Base-by-base conservation (phyloP, 2,797 vertebrate genomes). In the Schizopygopsis pylzovi region DNA sequence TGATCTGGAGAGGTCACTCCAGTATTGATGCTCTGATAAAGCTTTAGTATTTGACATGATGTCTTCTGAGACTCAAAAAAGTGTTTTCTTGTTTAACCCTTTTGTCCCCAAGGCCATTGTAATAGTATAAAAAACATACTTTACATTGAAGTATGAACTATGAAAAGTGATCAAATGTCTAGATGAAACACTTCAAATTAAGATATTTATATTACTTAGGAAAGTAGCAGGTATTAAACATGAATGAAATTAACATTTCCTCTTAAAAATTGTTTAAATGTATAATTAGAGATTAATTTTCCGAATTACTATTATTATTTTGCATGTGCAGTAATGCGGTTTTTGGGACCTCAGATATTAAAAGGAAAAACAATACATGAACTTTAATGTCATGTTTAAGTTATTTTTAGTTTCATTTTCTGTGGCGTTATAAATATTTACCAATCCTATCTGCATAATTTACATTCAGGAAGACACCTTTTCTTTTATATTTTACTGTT, bases 401-500 rank as follows among this genome's bases (percentile, higher is more conserved):
- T 70, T 22, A 22, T n/a, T 47, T 72, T 45, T 45, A 45, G n/a
- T 47, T 16, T 1, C 8, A 1, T 15, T 47, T 73, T 16, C 6
- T 72, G 11, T 25, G 6, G 13, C 12, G 1, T 47, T 12, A 47
- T 72, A 16, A 45, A 13, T 47, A 73, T 25, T 73, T 45, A 28
- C 43, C 11, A 71, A n/a, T 71, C 6, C 12, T 4, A 18, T 39
- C 41, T 72, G 22, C 22, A 16, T 47, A 47, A 72, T 47, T 73
- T 3, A 8, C 16, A 7, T 28, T 5, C 39, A 43, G 22, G 68
- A 70, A 70, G 68, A n/a, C 18, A 22, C 10, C 20, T 43, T 71
- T 25, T 73, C n/a, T 73, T 47, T 47, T 47, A 73, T 25, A 73
- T 73, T 73, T 47, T 18, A 47, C n/a, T 47, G 43, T 47, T 72